A percentile compares a stretch with the other conserved stretches of the same genome.
Evolutionary conservation across 1,140 invertebrate genomes (phyloP).

Genomic region (Drosophila arizonae): DNA sequence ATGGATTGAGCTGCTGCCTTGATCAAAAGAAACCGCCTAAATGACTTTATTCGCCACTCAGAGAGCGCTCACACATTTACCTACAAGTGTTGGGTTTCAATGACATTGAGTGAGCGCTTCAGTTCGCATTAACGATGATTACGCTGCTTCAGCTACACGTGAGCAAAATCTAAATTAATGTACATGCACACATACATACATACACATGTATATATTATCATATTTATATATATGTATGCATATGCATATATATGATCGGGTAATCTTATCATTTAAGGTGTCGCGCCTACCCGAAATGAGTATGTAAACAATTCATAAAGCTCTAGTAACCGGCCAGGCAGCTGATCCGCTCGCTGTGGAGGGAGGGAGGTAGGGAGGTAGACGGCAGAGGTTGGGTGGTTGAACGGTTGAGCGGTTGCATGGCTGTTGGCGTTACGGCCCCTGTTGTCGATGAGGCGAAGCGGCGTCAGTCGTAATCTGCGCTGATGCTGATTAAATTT

Average conservation of each 20-base stretch:
- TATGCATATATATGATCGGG: neutral
- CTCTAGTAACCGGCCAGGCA: slow-evolving; percentile 17
- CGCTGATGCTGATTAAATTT: slow-evolving; percentile 64
- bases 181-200: neutral
- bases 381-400: neutral
- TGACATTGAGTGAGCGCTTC: slow-evolving; percentile 37
- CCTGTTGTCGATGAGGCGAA: slow-evolving; percentile 50
- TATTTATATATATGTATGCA: neutral
- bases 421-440: slow-evolving; percentile 5
- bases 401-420: slow-evolving; percentile 11
- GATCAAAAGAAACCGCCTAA: slow-evolving; percentile 55
- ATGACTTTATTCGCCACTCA: slow-evolving; percentile 16
- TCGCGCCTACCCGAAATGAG: slow-evolving; percentile 22
- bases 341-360: slow-evolving; percentile 7
- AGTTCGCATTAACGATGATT: slow-evolving; percentile 16
- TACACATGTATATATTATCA: neutral
- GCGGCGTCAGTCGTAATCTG: slow-evolving; percentile 43
- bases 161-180: neutral
- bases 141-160: slow-evolving; percentile 14
- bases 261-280: slow-evolving; percentile 30
- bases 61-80: slow-evolving; percentile 1
- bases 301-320: slow-evolving; percentile 44
- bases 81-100: slow-evolving; percentile 21
- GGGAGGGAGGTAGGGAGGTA: neutral
- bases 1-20: slow-evolving; percentile 4